A percentile compares a stretch with the other conserved stretches of the same genome.
Evolutionary conservation across 1,140 invertebrate species (phyloP).

Genomic region (Geopemphigus sp.): DNA sequence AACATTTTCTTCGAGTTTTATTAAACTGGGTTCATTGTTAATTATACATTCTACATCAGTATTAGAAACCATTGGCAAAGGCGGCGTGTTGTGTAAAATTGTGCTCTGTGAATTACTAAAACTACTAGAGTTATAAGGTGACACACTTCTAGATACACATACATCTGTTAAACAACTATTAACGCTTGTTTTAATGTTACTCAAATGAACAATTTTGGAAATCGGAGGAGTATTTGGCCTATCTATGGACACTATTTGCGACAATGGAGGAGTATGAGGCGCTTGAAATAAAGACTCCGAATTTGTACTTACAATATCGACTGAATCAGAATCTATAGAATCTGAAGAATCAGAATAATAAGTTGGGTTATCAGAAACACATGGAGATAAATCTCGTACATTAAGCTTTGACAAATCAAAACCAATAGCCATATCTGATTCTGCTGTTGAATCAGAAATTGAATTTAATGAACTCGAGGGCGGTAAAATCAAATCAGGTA

Average conservation of each 20-base stretch:
- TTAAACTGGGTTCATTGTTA: slow-evolving; percentile 46
- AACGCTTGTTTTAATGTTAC: slow-evolving; percentile 30
- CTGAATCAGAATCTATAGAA: slow-evolving; percentile 27
- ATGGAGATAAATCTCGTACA: slow-evolving; percentile 22
- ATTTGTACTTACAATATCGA: slow-evolving; percentile 28
- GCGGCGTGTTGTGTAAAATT: slow-evolving; percentile 40
- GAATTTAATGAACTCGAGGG: slow-evolving; percentile 42
- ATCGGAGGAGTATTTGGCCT: slow-evolving; percentile 11
- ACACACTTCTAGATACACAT: slow-evolving; percentile 31
- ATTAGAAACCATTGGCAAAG: slow-evolving; percentile 28
- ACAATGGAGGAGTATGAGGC: slow-evolving; percentile 15
- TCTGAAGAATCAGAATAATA: slow-evolving; percentile 39
- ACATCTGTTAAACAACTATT: slow-evolving; percentile 34
- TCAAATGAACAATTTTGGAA: slow-evolving; percentile 39
- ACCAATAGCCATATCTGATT: slow-evolving; percentile 37
- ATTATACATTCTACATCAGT: slow-evolving; percentile 39
- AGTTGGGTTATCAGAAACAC: slow-evolving; percentile 33
- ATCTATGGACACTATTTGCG: slow-evolving; percentile 15
- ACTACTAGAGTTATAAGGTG: slow-evolving; percentile 44
- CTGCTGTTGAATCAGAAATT: slow-evolving; percentile 38
- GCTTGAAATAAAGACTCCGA: slow-evolving; percentile 19
- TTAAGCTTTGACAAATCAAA: slow-evolving; percentile 22
- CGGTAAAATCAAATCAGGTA: slow-evolving; percentile 36
- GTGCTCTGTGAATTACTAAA: slow-evolving; percentile 49
- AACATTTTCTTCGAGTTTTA: slow-evolving; percentile 44